Conservation (phyloP, 2,797 vertebrate species). For the Sorex maritimensis region DNA sequence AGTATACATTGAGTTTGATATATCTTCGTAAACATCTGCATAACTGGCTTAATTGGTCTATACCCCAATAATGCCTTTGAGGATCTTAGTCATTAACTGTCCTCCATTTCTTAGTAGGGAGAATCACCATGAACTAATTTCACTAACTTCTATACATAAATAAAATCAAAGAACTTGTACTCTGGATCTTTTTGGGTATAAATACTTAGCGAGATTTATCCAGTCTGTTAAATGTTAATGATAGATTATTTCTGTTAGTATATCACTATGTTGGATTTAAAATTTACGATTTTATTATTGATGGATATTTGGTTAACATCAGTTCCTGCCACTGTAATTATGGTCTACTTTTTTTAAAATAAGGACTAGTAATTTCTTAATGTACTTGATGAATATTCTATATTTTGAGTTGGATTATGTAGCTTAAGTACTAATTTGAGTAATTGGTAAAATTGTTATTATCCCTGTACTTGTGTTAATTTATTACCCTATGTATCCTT, state of each 20-base stretch:
- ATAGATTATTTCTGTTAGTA: neutral
- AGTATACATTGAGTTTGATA: neutral
- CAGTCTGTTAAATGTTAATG: neutral
- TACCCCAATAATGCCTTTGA: neutral
- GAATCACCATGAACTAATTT: conserved; percentile 16
- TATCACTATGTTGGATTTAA: neutral
- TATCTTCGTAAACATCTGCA: neutral
- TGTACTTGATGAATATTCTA: neutral
- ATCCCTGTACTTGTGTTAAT: neutral
- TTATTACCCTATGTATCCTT: neutral
- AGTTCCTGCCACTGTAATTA: neutral
- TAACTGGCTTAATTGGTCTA: neutral
- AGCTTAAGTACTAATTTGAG: neutral
- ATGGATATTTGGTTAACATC: neutral
- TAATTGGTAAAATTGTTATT: neutral
- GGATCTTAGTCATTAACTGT: neutral
- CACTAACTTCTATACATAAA: neutral
- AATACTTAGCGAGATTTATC: neutral
- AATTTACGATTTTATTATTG: neutral
- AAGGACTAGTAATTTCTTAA: neutral
- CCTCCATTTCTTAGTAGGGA: neutral
- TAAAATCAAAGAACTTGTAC: neutral
- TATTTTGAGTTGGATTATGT: neutral
- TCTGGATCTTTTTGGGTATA: neutral
- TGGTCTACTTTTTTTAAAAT: neutral